Evolutionary conservation across 2,113 vertebrate genomes (phyloP).

Genomic region (Pedionomus torquatus): DNA sequence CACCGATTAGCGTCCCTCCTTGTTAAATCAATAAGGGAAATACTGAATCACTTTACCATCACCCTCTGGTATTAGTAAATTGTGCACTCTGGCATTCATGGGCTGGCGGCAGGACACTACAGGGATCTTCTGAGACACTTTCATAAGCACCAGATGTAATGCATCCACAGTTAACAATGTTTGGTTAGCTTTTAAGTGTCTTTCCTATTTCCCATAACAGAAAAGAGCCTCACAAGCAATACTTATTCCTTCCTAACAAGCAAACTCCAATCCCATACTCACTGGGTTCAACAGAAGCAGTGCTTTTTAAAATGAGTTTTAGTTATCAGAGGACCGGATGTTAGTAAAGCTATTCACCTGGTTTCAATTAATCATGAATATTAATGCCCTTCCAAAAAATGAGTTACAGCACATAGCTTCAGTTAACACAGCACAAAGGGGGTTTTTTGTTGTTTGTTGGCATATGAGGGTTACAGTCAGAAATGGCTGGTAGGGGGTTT

Average conservation of each 20-base stretch:
- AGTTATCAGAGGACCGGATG: not conserved
- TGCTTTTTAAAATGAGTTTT: not conserved
- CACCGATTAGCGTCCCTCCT: conserved; percentile 6
- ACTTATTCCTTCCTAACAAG: not conserved
- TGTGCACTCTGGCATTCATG: not conserved
- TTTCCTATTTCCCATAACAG: not conserved
- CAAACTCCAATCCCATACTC: not conserved
- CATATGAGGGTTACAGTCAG: not conserved
- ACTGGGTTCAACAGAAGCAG: not conserved
- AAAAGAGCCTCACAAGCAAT: not conserved
- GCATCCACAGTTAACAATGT: not conserved
- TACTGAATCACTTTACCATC: not conserved
- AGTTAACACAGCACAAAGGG: not conserved
- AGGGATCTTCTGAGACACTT: not conserved
- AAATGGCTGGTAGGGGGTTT: not conserved
- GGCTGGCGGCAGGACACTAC: not conserved
- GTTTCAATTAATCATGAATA: not conserved
- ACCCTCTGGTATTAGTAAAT: not conserved
- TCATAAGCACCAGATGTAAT: not conserved
- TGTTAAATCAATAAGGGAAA: conserved; percentile 53
- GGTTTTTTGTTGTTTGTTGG: not conserved
- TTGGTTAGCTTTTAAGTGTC: not conserved
- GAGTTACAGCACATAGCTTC: not conserved
- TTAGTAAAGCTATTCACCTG: not conserved
- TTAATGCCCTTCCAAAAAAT: not conserved